A percentile compares a stretch with the other conserved stretches of the same genome.
These are phyloP conservation scores for Erynnis tages DNA, from an alignment of 2,888 invertebrate species.

Conservation along the genomic window DNA sequence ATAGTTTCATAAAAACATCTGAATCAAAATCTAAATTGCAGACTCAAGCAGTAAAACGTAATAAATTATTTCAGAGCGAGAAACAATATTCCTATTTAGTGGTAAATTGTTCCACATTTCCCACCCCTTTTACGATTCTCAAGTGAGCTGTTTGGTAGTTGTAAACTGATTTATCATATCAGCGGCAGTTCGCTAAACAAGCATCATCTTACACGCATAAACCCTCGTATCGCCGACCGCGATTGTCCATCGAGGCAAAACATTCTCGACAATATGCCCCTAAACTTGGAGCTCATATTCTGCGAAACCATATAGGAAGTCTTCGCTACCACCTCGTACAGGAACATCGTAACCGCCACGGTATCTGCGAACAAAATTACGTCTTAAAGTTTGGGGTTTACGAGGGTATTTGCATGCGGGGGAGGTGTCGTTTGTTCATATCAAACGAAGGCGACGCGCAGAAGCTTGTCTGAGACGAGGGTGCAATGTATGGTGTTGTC, in stretches of 20 bases:
- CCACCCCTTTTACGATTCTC: slow-evolving; percentile 53
- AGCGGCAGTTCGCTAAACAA: slow-evolving; percentile 71
- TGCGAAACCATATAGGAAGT: slow-evolving; percentile 57
- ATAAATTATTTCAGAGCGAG: slow-evolving; percentile 34
- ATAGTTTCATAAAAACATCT: background rate
- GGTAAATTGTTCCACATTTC: slow-evolving; percentile 63
- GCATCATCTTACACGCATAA: slow-evolving; percentile 81
- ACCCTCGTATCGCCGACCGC: slow-evolving; percentile 66
- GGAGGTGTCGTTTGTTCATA: slow-evolving; percentile 22
- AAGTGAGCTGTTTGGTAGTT: slow-evolving; percentile 71
- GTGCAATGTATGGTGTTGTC: slow-evolving; percentile 75
- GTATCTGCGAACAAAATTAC: slow-evolving; percentile 33
- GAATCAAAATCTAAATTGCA: background rate
- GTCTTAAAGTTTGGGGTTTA: slow-evolving; percentile 41
- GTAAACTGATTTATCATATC: slow-evolving; percentile 81
- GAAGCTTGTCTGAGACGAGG: slow-evolving; percentile 71
- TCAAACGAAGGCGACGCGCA: slow-evolving; percentile 42
- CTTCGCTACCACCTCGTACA: slow-evolving; percentile 42
- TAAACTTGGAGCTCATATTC: slow-evolving; percentile 70
- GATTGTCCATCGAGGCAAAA: slow-evolving; percentile 51
- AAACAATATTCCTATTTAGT: slow-evolving; percentile 73
- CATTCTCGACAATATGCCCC: slow-evolving; percentile 69
- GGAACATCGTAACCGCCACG: slow-evolving; percentile 42
- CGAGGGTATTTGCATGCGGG: slow-evolving; percentile 34
- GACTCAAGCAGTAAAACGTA: slow-evolving; percentile 30